These are phyloP conservation scores for Passer domesticus DNA, from an alignment of 2,113 vertebrate genomes.

Conservation along the genomic window DNA sequence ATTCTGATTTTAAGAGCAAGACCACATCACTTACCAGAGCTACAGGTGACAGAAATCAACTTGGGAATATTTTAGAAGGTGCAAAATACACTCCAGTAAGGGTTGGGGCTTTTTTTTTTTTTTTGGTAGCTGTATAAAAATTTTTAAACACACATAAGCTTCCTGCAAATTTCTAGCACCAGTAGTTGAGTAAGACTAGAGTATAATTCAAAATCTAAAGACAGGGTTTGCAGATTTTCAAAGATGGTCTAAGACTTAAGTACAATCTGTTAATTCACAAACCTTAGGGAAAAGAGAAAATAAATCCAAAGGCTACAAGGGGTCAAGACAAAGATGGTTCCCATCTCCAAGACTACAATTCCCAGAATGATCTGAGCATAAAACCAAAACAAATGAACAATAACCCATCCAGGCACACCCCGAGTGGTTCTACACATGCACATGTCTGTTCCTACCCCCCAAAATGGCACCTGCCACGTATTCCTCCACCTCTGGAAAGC, in stretches of 20 bases:
- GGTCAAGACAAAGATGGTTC: neutral
- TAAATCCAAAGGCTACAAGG: neutral
- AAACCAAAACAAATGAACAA: neutral
- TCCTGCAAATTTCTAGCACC: neutral
- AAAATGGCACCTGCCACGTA: neutral
- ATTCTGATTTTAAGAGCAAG: neutral
- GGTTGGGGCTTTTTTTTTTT: neutral
- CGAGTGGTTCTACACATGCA: fast-evolving
- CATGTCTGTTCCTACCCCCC: fast-evolving
- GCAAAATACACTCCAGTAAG: neutral
- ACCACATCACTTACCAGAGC: fast-evolving
- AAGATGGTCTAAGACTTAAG: neutral
- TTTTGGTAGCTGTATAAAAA: neutral
- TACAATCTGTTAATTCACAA: neutral
- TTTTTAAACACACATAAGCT: neutral
- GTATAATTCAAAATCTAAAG: neutral
- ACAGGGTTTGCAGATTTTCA: neutral
- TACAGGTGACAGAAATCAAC: neutral
- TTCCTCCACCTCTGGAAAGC: neutral
- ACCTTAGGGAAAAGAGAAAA: neutral
- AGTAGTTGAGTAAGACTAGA: neutral
- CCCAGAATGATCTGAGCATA: neutral
- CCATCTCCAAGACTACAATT: neutral
- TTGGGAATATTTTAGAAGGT: neutral
- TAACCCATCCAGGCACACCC: fast-evolving